A percentile compares a stretch with the other conserved stretches of the same genome.
phyloP scores from a whole-genome alignment of 2,797 vertebrate genomes.

The Menidia menidia region DNA sequence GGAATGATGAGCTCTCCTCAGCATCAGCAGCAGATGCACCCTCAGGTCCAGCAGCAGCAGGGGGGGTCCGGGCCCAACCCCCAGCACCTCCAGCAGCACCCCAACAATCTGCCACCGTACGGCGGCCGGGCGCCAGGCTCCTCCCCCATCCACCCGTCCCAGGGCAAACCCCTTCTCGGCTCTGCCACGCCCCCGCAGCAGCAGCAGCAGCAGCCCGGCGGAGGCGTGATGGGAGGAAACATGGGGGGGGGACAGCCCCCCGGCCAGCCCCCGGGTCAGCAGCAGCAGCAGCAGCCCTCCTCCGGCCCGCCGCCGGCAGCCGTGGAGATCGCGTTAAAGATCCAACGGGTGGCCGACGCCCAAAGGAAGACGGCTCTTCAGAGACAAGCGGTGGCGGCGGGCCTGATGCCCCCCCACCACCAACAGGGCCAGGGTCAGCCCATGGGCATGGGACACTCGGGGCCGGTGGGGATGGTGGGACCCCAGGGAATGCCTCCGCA shows the following conservation, averaged over 20 bases:
- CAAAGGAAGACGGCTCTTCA: slow-evolving; percentile 96
- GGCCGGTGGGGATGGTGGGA: slow-evolving; percentile 74
- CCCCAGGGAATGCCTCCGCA: slow-evolving; percentile 74
- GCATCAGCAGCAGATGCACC: slow-evolving; percentile 90
- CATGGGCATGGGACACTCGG: slow-evolving; percentile 86
- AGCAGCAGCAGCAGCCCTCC: slow-evolving; percentile 76
- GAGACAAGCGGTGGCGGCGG: slow-evolving; percentile 81
- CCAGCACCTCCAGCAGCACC: slow-evolving; percentile 81
- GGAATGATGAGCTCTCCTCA: slow-evolving; percentile 81
- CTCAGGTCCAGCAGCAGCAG: slow-evolving; percentile 84
- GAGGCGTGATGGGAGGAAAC: slow-evolving; percentile 46
- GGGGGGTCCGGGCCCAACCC: slow-evolving; percentile 70
- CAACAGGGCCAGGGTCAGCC: slow-evolving; percentile 78
- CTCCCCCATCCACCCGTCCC: slow-evolving; percentile 87
- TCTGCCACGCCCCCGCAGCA: slow-evolving; percentile 89
- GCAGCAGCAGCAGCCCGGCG: slow-evolving; percentile 61
- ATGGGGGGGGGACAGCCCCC: slow-evolving; percentile 77
- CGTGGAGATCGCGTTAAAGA: slow-evolving; percentile 97
- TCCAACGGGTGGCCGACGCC: slow-evolving; percentile 94
- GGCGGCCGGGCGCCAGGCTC: slow-evolving; percentile 80
- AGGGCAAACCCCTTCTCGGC: slow-evolving; percentile 91
- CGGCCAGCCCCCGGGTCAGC: slow-evolving; percentile 86
- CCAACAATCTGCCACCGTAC: slow-evolving; percentile 83
- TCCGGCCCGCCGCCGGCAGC: slow-evolving; percentile 92
- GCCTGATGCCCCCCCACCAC: slow-evolving; percentile 84